Conservation (phyloP, 2,113 vertebrate genomes). For the Sinocyclocheilus maitianheensis region DNA sequence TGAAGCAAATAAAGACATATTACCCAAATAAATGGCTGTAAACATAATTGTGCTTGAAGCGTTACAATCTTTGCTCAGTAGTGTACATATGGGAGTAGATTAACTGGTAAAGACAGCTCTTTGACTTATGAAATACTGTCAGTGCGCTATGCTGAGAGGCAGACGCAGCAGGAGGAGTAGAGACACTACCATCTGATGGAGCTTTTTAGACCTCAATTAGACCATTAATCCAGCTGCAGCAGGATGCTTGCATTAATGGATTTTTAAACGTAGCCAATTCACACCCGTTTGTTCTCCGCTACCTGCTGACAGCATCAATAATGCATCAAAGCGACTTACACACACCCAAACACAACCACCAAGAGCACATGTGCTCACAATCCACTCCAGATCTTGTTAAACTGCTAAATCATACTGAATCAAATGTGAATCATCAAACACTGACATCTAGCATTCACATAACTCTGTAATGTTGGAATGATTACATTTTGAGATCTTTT, state of each 20-base stretch:
- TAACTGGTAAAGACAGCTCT: neutral
- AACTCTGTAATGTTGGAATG: neutral
- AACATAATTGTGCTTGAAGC: neutral
- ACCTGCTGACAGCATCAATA: slow-evolving; percentile 51
- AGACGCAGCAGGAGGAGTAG: neutral
- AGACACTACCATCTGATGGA: neutral
- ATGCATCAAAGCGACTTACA: slow-evolving; percentile 28
- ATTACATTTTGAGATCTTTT: too few relatives aligned
- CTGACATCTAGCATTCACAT: neutral
- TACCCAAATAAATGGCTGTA: neutral
- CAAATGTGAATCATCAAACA: neutral
- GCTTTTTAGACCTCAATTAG: slow-evolving; percentile 58
- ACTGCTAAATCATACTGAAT: neutral
- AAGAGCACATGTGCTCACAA: slow-evolving; percentile 23
- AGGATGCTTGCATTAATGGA: slow-evolving; percentile 44
- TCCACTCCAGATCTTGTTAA: neutral
- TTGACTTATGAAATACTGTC: neutral
- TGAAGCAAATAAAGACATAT: neutral
- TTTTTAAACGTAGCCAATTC: slow-evolving; percentile 58
- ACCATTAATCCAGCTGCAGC: slow-evolving; percentile 59
- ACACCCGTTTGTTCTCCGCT: slow-evolving; percentile 33
- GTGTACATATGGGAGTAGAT: neutral
- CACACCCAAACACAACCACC: slow-evolving; percentile 22
- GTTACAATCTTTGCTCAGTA: neutral
- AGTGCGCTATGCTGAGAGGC: neutral